Evolutionary conservation across 2,888 invertebrate species (phyloP), one percentile per base, ranked within the genome.

Genomic region (Parnassius smintheus): DNA sequence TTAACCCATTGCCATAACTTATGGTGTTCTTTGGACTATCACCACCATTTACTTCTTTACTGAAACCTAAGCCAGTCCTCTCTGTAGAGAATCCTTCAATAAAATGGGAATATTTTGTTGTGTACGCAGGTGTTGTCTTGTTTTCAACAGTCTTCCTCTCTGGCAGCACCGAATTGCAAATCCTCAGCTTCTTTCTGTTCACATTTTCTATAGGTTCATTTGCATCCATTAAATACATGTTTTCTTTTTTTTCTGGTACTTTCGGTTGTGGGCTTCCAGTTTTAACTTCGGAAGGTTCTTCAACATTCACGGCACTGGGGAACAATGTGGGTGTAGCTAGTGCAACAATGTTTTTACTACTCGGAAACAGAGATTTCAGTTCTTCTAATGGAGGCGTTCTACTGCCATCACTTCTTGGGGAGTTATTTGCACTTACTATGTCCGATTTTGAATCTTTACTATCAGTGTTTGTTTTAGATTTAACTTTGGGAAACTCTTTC

Each of bases 21-120:
- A 90, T 79, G 0, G 86, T 85, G 49, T 81, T 85, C 70, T 91
- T 92, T 25, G 85, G 75, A 72, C 75, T 80, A 2, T 62, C 71
- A 7, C 66, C 73, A n/a, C 58, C 64, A 8, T 77, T 83, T 3
- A 80, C 80, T 1, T 82, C 82, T 63, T 85, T 49, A 49, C 13
- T 80, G 56, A 92, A 93, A 0, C 93, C 93, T 68, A 93, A 75
- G 1, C 93, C 93, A 2, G 89, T 87, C 49, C 92, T 77, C 67
- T 91, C 92, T n/a, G 75, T 81, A 0, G 86, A 83, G 66, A 88
- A 86, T 0, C 87, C 88, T 71, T 92, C 92, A 13, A 91, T 85
- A 61, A 80, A 82, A 52, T 90, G 84, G 0, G 89, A 84, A 73
- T 92, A 92, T 66, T 91, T 91, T 0, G 91, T 92, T 0, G 91